Evolutionary conservation across 2,797 vertebrate genomes (phyloP), one percentile per base, ranked within the genome.

Genomic region (Myripristis murdjan): DNA sequence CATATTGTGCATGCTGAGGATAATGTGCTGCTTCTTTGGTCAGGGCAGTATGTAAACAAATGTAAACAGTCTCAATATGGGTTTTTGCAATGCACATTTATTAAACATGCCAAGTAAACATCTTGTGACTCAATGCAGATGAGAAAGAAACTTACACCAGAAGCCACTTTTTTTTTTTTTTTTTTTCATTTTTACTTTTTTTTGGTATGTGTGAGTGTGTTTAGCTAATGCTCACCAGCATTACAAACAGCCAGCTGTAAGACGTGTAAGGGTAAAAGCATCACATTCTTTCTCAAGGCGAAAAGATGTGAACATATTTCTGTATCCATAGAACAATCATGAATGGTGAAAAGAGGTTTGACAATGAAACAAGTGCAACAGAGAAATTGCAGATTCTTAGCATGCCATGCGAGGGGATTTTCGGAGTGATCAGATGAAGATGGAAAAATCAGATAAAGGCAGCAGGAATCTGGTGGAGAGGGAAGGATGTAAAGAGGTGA

Each of bases 31-130:
- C 35, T 64, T 70, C 57, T 77, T 55, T 78, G 60, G 70, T 66
- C 48, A 73, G 79, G 39, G 44, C 46, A 47, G 57, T 60, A 70
- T 79, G 74, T 80, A 79, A 87, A 86, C 75, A 84, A 85, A 77
- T 79, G 68, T 68, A 82, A 77, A 64, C 61, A 23, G 46, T 61
- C 64, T 64, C 70, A 65, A 20, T 58, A 37, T 53, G 46, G 64
- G 23, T 53, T 75, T 71, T 53, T n/a, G n/a, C 22, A 63, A 64
- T 65, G 26, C 8, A 46, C 47, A 54, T 74, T 39, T 10, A 12
- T 64, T 72, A 49, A 64, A 56, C 54, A 58, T 73, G 68, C 46
- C 54, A 55, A 44, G 54, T 35, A 41, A 23, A 41, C 46, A 63
- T 66, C 49, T 20, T 33, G 56, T 65, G 33, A 5, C 10, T 23